These are phyloP conservation scores for Pammene aurita DNA, from an alignment of 2,888 invertebrate species.

Conservation along the genomic window DNA sequence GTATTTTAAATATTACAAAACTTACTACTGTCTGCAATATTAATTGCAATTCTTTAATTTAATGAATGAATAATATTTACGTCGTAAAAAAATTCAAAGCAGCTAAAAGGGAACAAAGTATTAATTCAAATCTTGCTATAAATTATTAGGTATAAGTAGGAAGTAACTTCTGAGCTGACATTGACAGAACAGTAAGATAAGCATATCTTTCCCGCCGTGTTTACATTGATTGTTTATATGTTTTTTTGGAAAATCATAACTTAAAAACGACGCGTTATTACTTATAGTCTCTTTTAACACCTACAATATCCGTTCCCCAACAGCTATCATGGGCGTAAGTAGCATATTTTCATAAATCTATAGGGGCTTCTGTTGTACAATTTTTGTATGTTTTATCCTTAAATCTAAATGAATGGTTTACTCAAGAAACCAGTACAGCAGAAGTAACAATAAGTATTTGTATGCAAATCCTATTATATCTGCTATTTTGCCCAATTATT, in stretches of 20 bases:
- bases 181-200: background rate
- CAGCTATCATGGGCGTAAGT: constrained; percentile 31
- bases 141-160: too few relatives aligned
- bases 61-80: too few relatives aligned
- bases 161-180: too few relatives aligned
- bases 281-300: background rate
- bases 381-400: background rate
- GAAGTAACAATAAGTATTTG: background rate
- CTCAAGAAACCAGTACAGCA: background rate
- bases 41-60: too few relatives aligned
- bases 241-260: constrained; percentile 3
- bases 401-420: background rate
- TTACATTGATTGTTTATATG: constrained; percentile 24
- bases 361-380: background rate
- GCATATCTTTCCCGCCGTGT: constrained; percentile 28
- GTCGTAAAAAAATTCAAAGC: too few relatives aligned
- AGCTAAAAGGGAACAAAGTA: too few relatives aligned
- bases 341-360: background rate
- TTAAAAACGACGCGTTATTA: constrained; percentile 11
- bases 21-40: too few relatives aligned
- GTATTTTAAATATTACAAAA: too few relatives aligned
- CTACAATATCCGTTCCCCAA: background rate
- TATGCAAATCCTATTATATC: too few relatives aligned
- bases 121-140: too few relatives aligned
- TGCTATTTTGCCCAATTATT: background rate